Evolutionary conservation across 2,888 invertebrate genomes (phyloP).

Genomic region (Cosmia pyralina): DNA sequence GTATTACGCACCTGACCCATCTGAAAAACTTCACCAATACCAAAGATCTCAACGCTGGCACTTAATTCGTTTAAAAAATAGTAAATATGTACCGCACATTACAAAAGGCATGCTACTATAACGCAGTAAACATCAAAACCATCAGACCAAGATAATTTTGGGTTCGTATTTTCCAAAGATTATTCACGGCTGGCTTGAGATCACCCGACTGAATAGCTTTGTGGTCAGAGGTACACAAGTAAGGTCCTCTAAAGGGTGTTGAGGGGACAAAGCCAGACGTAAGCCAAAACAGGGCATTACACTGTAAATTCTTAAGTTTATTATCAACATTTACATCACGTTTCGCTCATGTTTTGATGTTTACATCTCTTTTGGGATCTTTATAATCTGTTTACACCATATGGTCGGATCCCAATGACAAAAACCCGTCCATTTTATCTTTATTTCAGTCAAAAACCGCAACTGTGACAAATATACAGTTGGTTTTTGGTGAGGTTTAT

Average conservation of each 20-base stretch:
- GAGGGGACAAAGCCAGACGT: conserved; percentile 57
- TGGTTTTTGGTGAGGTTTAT: conserved; percentile 24
- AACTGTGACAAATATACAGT: conserved; percentile 13
- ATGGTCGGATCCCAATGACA: conserved; percentile 6
- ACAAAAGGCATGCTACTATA: conserved; percentile 17
- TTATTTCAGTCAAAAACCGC: conserved; percentile 21
- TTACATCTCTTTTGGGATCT: conserved; percentile 25
- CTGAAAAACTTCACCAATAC: too few relatives aligned
- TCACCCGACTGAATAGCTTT: conserved; percentile 50
- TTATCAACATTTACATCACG: conserved; percentile 38
- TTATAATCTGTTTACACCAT: conserved; percentile 19
- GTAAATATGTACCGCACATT: background rate
- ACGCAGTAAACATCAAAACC: conserved; percentile 22
- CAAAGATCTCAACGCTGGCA: background rate
- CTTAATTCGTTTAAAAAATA: background rate
- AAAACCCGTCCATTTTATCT: conserved; percentile 11
- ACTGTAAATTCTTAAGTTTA: conserved; percentile 55
- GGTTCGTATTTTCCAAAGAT: conserved; percentile 45
- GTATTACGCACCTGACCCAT: too few relatives aligned
- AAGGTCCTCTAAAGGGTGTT: conserved; percentile 42
- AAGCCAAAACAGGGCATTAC: conserved; percentile 57
- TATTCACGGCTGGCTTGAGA: conserved; percentile 55
- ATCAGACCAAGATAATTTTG: conserved; percentile 44
- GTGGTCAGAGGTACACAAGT: conserved; percentile 53
- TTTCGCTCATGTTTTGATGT: conserved; percentile 16